phyloP scores from a whole-genome alignment of 2,113 vertebrate genomes.

The Melozone crissalis region DNA sequence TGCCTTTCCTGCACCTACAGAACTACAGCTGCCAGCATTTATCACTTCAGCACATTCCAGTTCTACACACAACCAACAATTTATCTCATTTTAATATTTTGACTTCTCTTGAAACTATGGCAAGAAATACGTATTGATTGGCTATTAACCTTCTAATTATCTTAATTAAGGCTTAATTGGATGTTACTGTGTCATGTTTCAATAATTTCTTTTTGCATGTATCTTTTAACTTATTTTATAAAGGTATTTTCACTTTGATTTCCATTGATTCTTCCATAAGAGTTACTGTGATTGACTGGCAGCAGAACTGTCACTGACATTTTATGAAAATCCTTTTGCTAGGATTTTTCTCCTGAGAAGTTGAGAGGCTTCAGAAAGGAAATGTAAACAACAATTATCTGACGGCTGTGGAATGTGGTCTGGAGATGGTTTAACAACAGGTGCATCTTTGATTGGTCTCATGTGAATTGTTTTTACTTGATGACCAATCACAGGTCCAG shows the following conservation, averaged over 20 bases:
- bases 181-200: not conserved
- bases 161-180: not conserved
- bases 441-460: too few species aligned
- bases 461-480: too few species aligned
- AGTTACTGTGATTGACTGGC: not conserved
- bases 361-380: too few species aligned
- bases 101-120: not conserved
- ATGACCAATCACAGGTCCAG: too few species aligned
- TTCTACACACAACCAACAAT: not conserved
- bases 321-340: too few species aligned
- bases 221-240: not conserved
- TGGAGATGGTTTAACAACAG: too few species aligned
- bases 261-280: not conserved
- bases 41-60: not conserved
- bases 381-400: too few species aligned
- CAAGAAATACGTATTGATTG: not conserved
- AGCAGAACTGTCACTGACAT: not conserved
- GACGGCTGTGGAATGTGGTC: too few species aligned
- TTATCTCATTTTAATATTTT: not conserved
- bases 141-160: not conserved
- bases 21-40: not conserved
- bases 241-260: not conserved
- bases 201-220: not conserved
- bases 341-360: too few species aligned
- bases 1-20: not conserved